A percentile compares a stretch with the other conserved stretches of the same genome.
These are phyloP conservation scores for Artibeus jamaicensis DNA, from an alignment of 2,797 vertebrate genomes.

Conservation along the genomic window DNA sequence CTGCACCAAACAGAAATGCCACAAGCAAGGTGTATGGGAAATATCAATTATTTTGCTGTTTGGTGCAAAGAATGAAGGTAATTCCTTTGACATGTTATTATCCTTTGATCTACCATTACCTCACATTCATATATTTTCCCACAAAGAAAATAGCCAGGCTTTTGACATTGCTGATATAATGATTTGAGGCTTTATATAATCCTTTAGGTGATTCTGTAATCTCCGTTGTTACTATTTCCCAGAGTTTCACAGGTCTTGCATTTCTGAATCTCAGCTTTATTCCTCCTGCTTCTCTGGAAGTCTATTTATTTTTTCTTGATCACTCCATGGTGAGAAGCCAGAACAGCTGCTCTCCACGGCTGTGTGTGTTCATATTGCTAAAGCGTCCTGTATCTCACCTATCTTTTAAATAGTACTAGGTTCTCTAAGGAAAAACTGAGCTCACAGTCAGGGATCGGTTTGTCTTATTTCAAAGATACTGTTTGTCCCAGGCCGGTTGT, in stretches of 20 bases:
- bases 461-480: neutral
- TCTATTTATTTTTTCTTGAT: slow-evolving; percentile 56
- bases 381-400: neutral
- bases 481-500: neutral
- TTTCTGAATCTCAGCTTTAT: neutral
- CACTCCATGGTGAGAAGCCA: neutral
- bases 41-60: neutral
- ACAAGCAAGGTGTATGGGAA: neutral
- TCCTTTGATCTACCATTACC: neutral
- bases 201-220: neutral
- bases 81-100: slow-evolving; percentile 3
- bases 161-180: slow-evolving; percentile 3
- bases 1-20: neutral
- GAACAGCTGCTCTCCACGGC: neutral
- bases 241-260: neutral
- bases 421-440: neutral
- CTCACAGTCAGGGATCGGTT: neutral
- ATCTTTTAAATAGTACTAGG: neutral
- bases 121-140: neutral
- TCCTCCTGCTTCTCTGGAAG: slow-evolving; percentile 21
- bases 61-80: neutral
- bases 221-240: neutral
- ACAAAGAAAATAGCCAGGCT: neutral
- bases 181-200: neutral
- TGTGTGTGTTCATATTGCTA: neutral